Evolutionary conservation across 1,140 invertebrate species (phyloP).

Genomic region (Tribolium madens): DNA sequence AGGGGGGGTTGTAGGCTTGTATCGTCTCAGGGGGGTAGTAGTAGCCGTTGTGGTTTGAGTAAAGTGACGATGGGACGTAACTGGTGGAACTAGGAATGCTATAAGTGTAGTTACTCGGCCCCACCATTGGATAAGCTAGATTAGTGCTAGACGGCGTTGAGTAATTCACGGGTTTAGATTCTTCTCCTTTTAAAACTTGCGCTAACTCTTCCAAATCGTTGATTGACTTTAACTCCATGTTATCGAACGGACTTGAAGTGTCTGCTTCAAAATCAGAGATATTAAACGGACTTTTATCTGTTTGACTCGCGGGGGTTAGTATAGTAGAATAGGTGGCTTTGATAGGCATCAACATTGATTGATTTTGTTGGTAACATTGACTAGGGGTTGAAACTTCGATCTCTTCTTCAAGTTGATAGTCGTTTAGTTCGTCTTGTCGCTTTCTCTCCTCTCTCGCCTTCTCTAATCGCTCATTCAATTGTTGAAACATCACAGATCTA

Average conservation of each 20-base stretch:
- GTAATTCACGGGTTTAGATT: constrained; percentile 3
- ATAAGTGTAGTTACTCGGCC: neutral
- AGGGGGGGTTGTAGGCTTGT: constrained; percentile 8
- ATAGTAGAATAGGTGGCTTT: constrained; percentile 57
- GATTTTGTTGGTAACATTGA: constrained; percentile 19
- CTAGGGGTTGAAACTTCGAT: neutral
- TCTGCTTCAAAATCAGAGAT: constrained; percentile 85
- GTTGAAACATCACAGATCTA: constrained; percentile 72
- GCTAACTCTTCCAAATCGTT: constrained; percentile 91
- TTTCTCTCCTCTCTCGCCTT: constrained; percentile 64
- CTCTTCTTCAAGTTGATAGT: constrained; percentile 61
- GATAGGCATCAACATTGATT: constrained; percentile 56
- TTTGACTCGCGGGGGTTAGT: constrained; percentile 56
- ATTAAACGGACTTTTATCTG: constrained; percentile 62
- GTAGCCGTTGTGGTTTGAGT: constrained; percentile 47
- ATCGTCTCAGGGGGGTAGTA: constrained; percentile 44
- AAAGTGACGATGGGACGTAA: constrained; percentile 65
- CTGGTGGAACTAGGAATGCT: constrained; percentile 57
- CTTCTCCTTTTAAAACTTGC: constrained; percentile 71
- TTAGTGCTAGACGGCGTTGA: neutral
- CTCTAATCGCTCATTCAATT: constrained; percentile 70
- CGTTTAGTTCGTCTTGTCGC: constrained; percentile 67
- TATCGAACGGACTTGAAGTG: constrained; percentile 91
- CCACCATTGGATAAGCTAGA: neutral
- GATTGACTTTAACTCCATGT: constrained; percentile 89